phyloP scores from a whole-genome alignment of 2,113 vertebrate genomes.

The Vimba vimba region DNA sequence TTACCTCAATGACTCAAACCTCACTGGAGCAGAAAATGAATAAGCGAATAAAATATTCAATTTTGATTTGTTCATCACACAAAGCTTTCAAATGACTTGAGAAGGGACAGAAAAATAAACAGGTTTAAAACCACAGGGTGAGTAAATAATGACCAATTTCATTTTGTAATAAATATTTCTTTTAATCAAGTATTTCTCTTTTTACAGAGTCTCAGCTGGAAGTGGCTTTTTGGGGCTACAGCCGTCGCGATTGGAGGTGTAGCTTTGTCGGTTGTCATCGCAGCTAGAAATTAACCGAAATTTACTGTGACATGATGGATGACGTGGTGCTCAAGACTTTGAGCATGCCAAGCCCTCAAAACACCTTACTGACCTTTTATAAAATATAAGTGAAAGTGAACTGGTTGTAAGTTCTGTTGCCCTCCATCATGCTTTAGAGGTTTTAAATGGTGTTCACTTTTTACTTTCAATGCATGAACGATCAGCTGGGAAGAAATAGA shows the following conservation, averaged over 20 bases:
- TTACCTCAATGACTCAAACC: background rate
- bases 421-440: constrained; percentile 43
- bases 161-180: background rate
- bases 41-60: background rate
- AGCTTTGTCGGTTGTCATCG: constrained; percentile 94
- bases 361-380: background rate
- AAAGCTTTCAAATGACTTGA: background rate
- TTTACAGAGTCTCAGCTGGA: constrained; percentile 85
- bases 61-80: background rate
- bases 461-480: constrained; percentile 46
- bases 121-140: background rate
- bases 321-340: constrained; percentile 2
- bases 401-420: background rate
- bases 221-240: constrained; percentile 96
- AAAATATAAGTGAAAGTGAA: background rate
- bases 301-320: constrained; percentile 21
- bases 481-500: constrained; percentile 64
- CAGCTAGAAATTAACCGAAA: constrained; percentile 87
- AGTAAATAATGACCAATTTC: background rate
- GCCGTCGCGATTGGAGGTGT: constrained; percentile 93
- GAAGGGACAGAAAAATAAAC: background rate
- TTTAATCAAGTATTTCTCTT: rapidly evolving
- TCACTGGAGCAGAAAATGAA: background rate
- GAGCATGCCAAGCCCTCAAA: background rate
- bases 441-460: constrained; percentile 55